Conservation (phyloP, 2,888 invertebrate genomes). For the Epirrhoe alternata region DNA sequence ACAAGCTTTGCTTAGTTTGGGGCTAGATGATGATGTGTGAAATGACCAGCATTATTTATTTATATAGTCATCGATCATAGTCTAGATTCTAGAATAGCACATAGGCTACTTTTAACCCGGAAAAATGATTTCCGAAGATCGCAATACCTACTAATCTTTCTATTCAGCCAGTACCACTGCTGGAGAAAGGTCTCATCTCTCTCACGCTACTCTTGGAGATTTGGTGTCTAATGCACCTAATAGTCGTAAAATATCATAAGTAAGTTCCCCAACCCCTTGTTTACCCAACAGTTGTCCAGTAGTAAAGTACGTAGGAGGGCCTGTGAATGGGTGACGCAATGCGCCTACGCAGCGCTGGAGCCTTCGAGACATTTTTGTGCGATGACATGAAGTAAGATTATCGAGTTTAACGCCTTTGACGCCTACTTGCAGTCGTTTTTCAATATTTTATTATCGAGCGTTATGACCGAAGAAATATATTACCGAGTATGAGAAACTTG, state of each 20-base stretch:
- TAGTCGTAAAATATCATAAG: background rate
- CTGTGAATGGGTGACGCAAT: conserved; percentile 69
- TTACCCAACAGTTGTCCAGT: conserved; percentile 10
- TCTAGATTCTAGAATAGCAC: too few species aligned
- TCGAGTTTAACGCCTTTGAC: conserved; percentile 23
- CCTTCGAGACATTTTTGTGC: conserved; percentile 58
- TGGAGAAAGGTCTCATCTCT: too few species aligned
- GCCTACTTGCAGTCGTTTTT: conserved; percentile 21
- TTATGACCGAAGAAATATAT: conserved; percentile 18
- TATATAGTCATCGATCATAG: too few species aligned
- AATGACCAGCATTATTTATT: too few species aligned
- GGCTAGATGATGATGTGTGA: too few species aligned
- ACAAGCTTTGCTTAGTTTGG: too few species aligned
- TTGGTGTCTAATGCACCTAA: too few species aligned
- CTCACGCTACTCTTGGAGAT: too few species aligned
- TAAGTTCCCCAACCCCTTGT: background rate
- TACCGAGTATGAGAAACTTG: conserved; percentile 24
- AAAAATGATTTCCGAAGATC: too few species aligned
- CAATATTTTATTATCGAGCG: conserved; percentile 7
- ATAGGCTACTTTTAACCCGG: too few species aligned
- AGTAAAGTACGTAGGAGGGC: conserved; percentile 40
- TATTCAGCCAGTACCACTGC: too few species aligned
- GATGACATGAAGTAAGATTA: conserved; percentile 31
- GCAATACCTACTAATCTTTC: too few species aligned
- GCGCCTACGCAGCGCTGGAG: conserved; percentile 55